These are phyloP conservation scores for Neoaliturus tenellus DNA, from an alignment of 2,888 invertebrate genomes.

Conservation along the genomic window DNA sequence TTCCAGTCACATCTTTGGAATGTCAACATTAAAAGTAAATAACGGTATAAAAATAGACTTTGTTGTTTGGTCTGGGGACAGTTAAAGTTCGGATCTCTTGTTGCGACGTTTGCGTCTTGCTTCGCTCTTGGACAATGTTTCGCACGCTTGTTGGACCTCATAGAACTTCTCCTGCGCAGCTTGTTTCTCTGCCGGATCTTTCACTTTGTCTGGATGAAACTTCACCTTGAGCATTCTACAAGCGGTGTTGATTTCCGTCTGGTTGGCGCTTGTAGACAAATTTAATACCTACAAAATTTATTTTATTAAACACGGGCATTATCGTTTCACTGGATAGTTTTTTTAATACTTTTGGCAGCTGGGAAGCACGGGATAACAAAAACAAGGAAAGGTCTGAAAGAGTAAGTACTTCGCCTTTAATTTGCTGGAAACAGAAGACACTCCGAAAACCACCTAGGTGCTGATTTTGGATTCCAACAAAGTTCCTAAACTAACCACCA, in stretches of 20 bases:
- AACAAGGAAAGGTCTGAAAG: too few relatives aligned
- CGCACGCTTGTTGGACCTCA: constrained; percentile 96
- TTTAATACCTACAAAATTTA: constrained; percentile 79
- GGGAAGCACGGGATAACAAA: too few relatives aligned
- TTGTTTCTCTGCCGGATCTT: constrained; percentile 80
- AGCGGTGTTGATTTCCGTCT: constrained; percentile 88
- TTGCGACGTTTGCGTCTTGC: constrained; percentile 84
- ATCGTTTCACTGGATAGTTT: too few relatives aligned
- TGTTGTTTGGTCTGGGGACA: background rate
- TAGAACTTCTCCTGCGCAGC: constrained; percentile 91
- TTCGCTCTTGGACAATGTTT: constrained; percentile 89
- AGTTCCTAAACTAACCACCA: too few relatives aligned
- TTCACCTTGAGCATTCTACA: constrained; percentile 90
- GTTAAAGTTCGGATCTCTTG: constrained; percentile 74
- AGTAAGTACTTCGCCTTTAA: too few relatives aligned
- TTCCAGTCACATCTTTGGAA: background rate
- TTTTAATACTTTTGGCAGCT: too few relatives aligned
- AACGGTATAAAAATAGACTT: background rate
- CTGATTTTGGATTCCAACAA: too few relatives aligned
- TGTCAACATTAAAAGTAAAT: background rate
- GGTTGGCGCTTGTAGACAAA: constrained; percentile 86
- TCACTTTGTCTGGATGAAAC: constrained; percentile 94
- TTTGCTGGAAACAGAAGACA: too few relatives aligned
- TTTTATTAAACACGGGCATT: constrained; percentile 52
- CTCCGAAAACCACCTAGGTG: too few relatives aligned